These are phyloP conservation scores for Sphaerophoria rueppellii DNA, from an alignment of 2,888 invertebrate species.

Conservation along the genomic window DNA sequence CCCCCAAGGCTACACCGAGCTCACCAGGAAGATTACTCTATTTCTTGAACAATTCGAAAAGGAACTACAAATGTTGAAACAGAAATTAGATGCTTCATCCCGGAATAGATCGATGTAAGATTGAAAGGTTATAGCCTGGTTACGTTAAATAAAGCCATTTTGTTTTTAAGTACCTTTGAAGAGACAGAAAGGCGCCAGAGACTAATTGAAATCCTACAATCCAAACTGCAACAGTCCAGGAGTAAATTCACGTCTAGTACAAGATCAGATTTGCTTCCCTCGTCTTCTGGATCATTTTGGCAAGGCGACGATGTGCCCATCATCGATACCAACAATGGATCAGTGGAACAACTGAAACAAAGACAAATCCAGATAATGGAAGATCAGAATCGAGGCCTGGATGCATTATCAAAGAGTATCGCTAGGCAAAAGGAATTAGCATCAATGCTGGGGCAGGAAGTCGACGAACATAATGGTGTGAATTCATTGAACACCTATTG, in stretches of 20 bases:
- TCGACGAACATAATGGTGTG: conserved; percentile 90
- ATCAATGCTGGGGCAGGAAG: conserved; percentile 88
- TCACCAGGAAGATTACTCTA: conserved; percentile 85
- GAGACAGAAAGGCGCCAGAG: conserved; percentile 86
- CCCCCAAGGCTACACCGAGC: conserved; percentile 84
- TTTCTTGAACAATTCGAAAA: conserved; percentile 85
- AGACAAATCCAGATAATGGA: conserved; percentile 85
- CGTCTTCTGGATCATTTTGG: conserved; percentile 73
- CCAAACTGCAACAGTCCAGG: conserved; percentile 84
- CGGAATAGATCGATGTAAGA: conserved; percentile 79
- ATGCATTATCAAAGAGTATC: conserved; percentile 88
- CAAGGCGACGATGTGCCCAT: conserved; percentile 81
- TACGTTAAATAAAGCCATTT: conserved; percentile 24
- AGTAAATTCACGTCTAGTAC: conserved; percentile 77
- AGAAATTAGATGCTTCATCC: conserved; percentile 83
- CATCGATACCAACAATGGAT: conserved; percentile 80
- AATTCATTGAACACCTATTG: not conserved
- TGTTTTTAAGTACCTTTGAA: conserved; percentile 83
- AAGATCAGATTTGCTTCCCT: conserved; percentile 69
- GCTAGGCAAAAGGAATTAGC: conserved; percentile 90
- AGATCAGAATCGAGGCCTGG: conserved; percentile 91
- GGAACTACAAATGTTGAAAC: conserved; percentile 84
- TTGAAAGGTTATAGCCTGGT: too few species aligned
- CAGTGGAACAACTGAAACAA: conserved; percentile 82
- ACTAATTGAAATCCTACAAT: conserved; percentile 85